Evolutionary conservation across 2,797 vertebrate species (phyloP).

Genomic region (Spea hammondii): DNA sequence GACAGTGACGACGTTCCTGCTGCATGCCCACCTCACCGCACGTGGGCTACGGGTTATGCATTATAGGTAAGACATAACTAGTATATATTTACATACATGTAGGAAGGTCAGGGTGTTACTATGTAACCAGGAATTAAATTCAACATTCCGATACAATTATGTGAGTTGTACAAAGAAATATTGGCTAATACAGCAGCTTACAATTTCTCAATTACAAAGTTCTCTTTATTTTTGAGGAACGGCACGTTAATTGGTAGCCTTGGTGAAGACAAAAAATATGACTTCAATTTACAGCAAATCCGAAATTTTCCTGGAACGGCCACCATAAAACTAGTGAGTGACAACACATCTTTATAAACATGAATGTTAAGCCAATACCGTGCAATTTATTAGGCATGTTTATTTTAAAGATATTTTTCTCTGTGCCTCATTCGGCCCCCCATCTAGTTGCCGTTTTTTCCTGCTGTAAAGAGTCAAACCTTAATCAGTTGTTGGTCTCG

Average conservation of each 20-base stretch:
- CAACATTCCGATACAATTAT: too few species aligned
- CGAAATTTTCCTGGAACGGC: conserved; percentile 16
- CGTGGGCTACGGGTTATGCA: conserved; percentile 56
- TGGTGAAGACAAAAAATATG: conserved; percentile 64
- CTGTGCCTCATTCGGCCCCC: too few species aligned
- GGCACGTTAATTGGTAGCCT: conserved; percentile 57
- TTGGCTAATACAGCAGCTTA: too few species aligned
- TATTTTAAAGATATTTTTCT: too few species aligned
- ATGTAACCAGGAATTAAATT: too few species aligned
- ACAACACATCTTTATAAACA: too few species aligned
- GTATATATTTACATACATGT: neutral
- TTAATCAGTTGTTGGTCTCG: too few species aligned
- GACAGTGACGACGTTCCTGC: conserved; percentile 56
- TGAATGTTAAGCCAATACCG: neutral
- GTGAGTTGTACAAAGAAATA: neutral
- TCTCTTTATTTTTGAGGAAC: conserved; percentile 54
- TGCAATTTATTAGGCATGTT: too few species aligned
- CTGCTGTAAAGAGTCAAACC: too few species aligned
- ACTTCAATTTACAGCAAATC: conserved; percentile 65
- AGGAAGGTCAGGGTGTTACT: too few species aligned
- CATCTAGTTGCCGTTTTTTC: too few species aligned
- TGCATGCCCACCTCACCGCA: conserved; percentile 64
- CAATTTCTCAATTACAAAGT: too few species aligned
- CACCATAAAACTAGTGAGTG: conserved; percentile 30
- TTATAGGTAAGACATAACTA: conserved; percentile 56